Evolutionary conservation across 2,797 vertebrate genomes (phyloP).

Genomic region (Sebastes trivittatus): DNA sequence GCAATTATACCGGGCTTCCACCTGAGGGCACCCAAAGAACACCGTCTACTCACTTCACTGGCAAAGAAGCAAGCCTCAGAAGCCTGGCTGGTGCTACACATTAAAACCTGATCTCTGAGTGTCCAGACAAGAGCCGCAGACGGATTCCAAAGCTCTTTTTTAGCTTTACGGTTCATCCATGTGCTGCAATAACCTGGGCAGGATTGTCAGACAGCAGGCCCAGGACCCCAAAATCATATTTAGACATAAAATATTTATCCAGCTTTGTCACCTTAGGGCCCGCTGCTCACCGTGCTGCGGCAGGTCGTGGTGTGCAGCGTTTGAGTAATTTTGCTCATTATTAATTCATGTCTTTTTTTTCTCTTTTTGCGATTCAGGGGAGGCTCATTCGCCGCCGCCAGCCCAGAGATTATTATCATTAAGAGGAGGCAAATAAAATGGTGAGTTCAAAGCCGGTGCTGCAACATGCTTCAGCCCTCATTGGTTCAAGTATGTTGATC

Average conservation of each 20-base stretch:
- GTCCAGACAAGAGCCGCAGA: slow-evolving; percentile 40
- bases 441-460: slow-evolving; percentile 54
- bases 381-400: slow-evolving; percentile 60
- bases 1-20: slow-evolving; percentile 76
- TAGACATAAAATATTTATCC: slow-evolving; percentile 83
- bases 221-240: slow-evolving; percentile 73
- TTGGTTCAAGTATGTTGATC: slow-evolving; percentile 9
- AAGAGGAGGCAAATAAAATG: slow-evolving; percentile 61
- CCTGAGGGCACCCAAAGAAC: slow-evolving; percentile 80
- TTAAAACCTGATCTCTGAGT: slow-evolving; percentile 40
- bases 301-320: slow-evolving; percentile 72
- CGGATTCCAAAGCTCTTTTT: slow-evolving; percentile 29
- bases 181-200: slow-evolving; percentile 42
- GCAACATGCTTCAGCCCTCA: slow-evolving; percentile 30
- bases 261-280: slow-evolving; percentile 78
- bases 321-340: slow-evolving; percentile 83
- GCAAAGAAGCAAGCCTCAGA: slow-evolving; percentile 14
- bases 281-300: slow-evolving; percentile 64
- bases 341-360: slow-evolving; percentile 77
- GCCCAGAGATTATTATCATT: slow-evolving; percentile 63
- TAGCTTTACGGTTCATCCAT: slow-evolving; percentile 43
- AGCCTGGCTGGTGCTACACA: slow-evolving; percentile 30
- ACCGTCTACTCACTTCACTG: slow-evolving; percentile 40
- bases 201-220: slow-evolving; percentile 46
- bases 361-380: slow-evolving; percentile 64